Conservation (phyloP, 2,888 invertebrate genomes). For the Eupithecia subumbrata region DNA sequence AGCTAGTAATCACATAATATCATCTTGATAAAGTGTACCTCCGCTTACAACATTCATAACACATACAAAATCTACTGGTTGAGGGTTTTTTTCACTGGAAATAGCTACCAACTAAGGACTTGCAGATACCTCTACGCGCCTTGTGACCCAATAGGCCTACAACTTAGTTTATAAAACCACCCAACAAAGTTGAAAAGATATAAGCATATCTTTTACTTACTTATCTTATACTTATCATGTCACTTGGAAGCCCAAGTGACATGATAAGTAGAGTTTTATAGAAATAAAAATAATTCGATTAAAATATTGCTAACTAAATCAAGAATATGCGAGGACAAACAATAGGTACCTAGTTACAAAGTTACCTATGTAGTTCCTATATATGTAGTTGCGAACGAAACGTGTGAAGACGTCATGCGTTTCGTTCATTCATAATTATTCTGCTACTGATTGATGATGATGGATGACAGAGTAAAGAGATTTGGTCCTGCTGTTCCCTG, state of each 20-base stretch:
- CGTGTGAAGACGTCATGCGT: background rate
- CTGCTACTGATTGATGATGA: background rate
- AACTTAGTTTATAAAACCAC: background rate
- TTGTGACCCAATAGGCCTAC: background rate
- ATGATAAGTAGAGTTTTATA: background rate
- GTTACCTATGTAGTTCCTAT: background rate
- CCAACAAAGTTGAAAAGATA: background rate
- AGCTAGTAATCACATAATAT: constrained; percentile 51
- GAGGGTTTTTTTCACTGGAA: constrained; percentile 8
- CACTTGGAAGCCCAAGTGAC: no score
- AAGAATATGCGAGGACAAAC: background rate
- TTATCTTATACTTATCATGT: no score
- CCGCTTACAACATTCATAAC: background rate
- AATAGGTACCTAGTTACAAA: background rate
- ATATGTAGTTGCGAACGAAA: background rate
- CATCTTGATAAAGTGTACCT: constrained; percentile 32
- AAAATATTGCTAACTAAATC: background rate
- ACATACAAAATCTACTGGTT: constrained; percentile 3
- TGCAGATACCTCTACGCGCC: background rate
- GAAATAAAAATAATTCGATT: background rate
- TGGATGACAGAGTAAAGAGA: background rate
- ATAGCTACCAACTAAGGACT: background rate
- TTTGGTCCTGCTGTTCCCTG: background rate
- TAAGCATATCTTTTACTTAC: no score
- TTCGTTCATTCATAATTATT: background rate